Conservation (phyloP, 2,797 vertebrate genomes). For the Sebastes flavidus region DNA sequence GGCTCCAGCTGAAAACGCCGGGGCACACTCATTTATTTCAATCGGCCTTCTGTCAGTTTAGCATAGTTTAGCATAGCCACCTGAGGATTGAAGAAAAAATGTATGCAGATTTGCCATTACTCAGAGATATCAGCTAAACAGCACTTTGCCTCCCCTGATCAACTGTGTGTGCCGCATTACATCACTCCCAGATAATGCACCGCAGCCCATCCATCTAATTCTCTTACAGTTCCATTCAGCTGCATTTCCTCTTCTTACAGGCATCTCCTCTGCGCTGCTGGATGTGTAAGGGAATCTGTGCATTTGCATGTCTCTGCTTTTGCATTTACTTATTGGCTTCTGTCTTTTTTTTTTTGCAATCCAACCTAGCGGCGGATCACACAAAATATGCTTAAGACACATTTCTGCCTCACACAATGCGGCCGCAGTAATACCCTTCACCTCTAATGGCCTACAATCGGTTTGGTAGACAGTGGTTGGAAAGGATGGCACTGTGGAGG, state of each 20-base stretch:
- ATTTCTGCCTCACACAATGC: conserved; percentile 59
- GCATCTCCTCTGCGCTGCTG: neutral
- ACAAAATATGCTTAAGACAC: conserved; percentile 60
- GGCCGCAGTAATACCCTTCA: conserved; percentile 43
- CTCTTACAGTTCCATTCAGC: conserved; percentile 7
- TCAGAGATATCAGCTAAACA: conserved; percentile 39
- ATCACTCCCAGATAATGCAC: conserved; percentile 42
- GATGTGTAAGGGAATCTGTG: conserved; percentile 15
- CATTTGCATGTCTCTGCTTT: conserved; percentile 37
- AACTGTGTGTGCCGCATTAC: conserved; percentile 35
- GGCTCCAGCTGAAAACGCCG: conserved; percentile 43
- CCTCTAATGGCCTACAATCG: conserved; percentile 60
- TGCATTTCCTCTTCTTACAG: neutral
- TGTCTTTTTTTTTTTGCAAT: conserved; percentile 15
- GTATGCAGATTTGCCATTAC: conserved; percentile 49
- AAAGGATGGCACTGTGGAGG: conserved; percentile 40
- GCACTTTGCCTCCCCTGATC: conserved; percentile 37
- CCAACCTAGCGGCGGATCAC: conserved; percentile 32
- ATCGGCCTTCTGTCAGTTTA: conserved; percentile 64
- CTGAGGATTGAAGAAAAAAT: conserved; percentile 48
- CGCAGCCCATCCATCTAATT: conserved; percentile 40
- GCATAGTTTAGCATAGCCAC: conserved; percentile 64
- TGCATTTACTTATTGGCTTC: conserved; percentile 35
- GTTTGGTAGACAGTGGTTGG: conserved; percentile 48
- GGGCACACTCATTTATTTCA: conserved; percentile 65